Evolutionary conservation across 2,797 vertebrate genomes (phyloP).

Genomic region (Danio choprae): DNA sequence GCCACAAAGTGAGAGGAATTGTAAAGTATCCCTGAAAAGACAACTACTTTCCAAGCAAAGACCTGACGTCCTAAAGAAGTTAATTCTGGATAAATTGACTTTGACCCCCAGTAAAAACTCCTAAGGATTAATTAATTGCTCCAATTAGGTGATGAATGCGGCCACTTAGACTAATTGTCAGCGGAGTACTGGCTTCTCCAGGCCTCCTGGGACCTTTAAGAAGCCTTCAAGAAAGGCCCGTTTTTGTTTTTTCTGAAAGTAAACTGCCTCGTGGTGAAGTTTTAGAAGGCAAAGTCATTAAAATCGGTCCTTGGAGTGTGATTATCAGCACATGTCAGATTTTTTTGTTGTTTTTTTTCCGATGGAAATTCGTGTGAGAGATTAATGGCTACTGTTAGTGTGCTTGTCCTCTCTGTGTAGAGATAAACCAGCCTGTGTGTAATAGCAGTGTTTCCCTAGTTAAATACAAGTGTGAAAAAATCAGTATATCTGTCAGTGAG

Average conservation of each 20-base stretch:
- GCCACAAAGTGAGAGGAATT: conserved; percentile 54
- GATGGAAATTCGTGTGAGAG: conserved; percentile 31
- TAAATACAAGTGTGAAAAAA: conserved; percentile 27
- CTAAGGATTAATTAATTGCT: conserved; percentile 70
- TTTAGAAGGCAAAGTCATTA: conserved; percentile 53
- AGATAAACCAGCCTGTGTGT: conserved; percentile 38
- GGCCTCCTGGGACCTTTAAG: conserved; percentile 52
- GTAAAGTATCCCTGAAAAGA: conserved; percentile 43
- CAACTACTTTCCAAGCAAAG: conserved; percentile 55
- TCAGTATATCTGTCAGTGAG: conserved; percentile 21
- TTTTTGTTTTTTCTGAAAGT: conserved; percentile 28
- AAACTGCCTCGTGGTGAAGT: conserved; percentile 33
- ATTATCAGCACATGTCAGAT: conserved; percentile 41
- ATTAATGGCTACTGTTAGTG: conserved; percentile 48
- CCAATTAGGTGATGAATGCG: conserved; percentile 71
- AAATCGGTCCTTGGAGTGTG: conserved; percentile 48
- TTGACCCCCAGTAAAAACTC: conserved; percentile 58
- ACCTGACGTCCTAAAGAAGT: conserved; percentile 56
- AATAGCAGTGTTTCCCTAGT: conserved; percentile 12
- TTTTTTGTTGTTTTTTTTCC: no score
- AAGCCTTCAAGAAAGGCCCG: conserved; percentile 43
- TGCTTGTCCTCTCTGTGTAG: conserved; percentile 50
- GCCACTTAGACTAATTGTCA: conserved; percentile 70
- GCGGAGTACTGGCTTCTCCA: conserved; percentile 48
- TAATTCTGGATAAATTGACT: conserved; percentile 65